phyloP scores from a whole-genome alignment of 1,140 invertebrate species.

The Meteorus sp. region DNA sequence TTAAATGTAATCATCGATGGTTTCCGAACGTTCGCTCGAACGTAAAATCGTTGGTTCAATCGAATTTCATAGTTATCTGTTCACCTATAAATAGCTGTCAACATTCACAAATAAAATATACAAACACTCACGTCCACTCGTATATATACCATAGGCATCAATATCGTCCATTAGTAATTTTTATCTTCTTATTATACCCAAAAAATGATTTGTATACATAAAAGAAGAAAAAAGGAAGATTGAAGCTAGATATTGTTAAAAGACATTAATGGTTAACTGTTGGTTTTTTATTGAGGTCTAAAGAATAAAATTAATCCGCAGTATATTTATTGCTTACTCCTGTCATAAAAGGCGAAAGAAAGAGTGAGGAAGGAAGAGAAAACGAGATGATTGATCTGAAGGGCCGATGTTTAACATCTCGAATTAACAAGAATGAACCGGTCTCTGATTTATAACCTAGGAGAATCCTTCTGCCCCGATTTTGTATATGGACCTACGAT shows the following conservation, averaged over 20 bases:
- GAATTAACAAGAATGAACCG: conserved; percentile 14
- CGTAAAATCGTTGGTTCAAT: no score
- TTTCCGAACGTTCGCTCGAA: no score
- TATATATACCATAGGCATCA: conserved; percentile 10
- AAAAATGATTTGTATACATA: no score
- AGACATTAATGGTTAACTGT: no score
- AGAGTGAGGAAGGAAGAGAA: no score
- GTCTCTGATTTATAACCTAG: conserved; percentile 17
- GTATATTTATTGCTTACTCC: no score
- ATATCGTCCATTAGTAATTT: conserved; percentile 4
- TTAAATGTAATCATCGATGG: no score
- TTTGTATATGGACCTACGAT: conserved; percentile 22
- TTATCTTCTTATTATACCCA: background rate
- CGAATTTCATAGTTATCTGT: background rate
- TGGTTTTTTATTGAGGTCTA: no score
- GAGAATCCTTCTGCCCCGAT: background rate
- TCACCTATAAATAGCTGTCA: no score
- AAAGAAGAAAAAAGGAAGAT: no score
- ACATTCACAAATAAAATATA: background rate
- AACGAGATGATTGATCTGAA: conserved; percentile 10
- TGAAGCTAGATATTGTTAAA: no score
- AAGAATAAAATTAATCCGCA: no score
- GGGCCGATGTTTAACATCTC: conserved; percentile 8
- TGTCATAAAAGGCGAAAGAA: background rate
- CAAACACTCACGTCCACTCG: conserved; percentile 10